Evolutionary conservation across 2,888 invertebrate species (phyloP).

Genomic region (Lucinisca nassula): DNA sequence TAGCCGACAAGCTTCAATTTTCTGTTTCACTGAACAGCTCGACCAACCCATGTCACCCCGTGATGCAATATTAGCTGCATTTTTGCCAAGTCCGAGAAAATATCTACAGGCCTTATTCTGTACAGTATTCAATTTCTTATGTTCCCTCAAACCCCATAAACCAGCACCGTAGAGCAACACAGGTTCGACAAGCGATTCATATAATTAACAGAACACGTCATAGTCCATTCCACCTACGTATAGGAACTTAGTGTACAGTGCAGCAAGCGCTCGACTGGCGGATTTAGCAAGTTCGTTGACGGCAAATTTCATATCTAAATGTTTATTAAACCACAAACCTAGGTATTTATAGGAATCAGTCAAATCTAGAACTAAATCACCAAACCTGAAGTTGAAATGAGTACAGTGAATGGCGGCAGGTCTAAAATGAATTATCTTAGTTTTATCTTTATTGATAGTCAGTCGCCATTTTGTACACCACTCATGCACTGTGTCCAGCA

Average conservation of each 20-base stretch:
- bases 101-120: too few relatives aligned
- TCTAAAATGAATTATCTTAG: constrained; percentile 11
- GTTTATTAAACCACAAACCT: too few relatives aligned
- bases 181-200: constrained; percentile 29
- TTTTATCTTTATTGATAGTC: constrained; percentile 27
- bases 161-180: too few relatives aligned
- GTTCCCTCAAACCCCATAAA: too few relatives aligned
- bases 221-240: constrained; percentile 29
- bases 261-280: constrained; percentile 31
- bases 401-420: neutral
- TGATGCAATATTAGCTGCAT: too few relatives aligned
- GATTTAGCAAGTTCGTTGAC: constrained; percentile 42
- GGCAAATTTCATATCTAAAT: neutral
- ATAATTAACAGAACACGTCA: constrained; percentile 21
- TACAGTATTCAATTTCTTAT: too few relatives aligned
- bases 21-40: too few relatives aligned
- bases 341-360: constrained; percentile 17
- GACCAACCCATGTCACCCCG: too few relatives aligned
- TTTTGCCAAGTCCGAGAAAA: too few relatives aligned
- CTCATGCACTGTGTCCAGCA: constrained; percentile 15
- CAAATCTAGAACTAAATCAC: neutral
- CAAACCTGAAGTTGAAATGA: constrained; percentile 4
- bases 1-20: neutral
- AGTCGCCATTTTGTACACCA: constrained; percentile 40
- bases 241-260: constrained; percentile 17